Conservation (phyloP, 1,140 invertebrate genomes). For the Gryon sp. region DNA sequence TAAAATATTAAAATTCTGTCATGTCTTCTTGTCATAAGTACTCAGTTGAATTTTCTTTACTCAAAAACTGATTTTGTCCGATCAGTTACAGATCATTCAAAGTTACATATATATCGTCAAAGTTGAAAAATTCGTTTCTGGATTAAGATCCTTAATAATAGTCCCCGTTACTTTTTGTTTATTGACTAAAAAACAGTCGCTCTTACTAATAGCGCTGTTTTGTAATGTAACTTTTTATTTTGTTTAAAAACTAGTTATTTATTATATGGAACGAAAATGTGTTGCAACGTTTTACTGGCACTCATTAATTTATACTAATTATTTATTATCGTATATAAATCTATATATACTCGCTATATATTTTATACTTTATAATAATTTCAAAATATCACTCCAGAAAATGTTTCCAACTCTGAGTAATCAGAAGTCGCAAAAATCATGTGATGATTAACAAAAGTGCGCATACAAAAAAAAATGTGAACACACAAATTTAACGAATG, state of each 20-base stretch:
- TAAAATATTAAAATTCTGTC: conserved; percentile 26
- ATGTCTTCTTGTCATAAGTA: conserved; percentile 55
- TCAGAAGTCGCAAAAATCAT: conserved; percentile 4
- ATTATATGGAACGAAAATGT: conserved; percentile 34
- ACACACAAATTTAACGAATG: conserved; percentile 28
- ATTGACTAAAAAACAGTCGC: conserved; percentile 33
- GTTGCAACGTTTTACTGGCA: conserved; percentile 45
- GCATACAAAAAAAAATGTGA: conserved; percentile 9
- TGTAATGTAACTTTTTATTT: neutral
- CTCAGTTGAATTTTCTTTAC: conserved; percentile 35
- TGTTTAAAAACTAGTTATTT: conserved; percentile 24
- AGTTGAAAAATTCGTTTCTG: conserved; percentile 43
- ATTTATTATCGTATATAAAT: conserved; percentile 39
- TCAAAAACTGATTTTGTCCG: conserved; percentile 7
- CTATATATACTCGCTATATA: conserved; percentile 35
- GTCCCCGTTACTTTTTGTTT: conserved; percentile 17
- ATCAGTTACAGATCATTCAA: conserved; percentile 10
- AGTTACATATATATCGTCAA: conserved; percentile 14
- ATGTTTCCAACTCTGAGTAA: conserved; percentile 44
- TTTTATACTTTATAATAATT: conserved; percentile 20
- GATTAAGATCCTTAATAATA: conserved; percentile 19
- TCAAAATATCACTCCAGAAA: conserved; percentile 44
- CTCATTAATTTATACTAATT: conserved; percentile 33
- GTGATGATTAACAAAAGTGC: conserved; percentile 4
- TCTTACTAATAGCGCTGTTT: neutral